Conservation (phyloP, 2,797 vertebrate genomes). For the Streptopelia turtur region DNA sequence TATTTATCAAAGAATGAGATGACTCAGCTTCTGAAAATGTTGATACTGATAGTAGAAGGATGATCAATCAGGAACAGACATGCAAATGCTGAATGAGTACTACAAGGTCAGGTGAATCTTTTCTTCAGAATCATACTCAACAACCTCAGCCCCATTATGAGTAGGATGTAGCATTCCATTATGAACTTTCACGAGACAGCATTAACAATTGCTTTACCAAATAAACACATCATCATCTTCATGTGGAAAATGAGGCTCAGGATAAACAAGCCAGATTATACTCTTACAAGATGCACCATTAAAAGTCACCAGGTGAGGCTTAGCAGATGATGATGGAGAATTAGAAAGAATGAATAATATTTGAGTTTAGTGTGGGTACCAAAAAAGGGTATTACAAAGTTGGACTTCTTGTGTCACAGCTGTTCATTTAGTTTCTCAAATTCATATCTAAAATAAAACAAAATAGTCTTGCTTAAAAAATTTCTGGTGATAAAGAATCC, state of each 20-base stretch:
- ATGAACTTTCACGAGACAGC: accelerated
- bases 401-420: neutral
- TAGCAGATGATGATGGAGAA: constrained; percentile 9
- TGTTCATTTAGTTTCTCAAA: neutral
- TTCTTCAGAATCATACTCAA: neutral
- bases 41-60: neutral
- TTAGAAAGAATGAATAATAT: neutral
- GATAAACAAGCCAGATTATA: neutral
- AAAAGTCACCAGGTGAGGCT: constrained; percentile 31
- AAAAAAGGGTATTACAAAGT: neutral
- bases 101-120: neutral
- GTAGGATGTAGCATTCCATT: accelerated
- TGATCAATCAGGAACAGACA: neutral
- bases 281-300: neutral
- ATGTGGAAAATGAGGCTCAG: neutral
- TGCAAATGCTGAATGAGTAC: neutral
- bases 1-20: neutral
- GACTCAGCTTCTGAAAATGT: neutral
- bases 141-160: neutral
- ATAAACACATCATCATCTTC: accelerated
- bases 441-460: neutral
- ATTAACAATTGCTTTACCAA: neutral
- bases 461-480: neutral
- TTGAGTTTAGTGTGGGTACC: neutral
- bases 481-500: neutral